Evolutionary conservation across 2,797 vertebrate genomes (phyloP).

Genomic region (Botia almorhae): DNA sequence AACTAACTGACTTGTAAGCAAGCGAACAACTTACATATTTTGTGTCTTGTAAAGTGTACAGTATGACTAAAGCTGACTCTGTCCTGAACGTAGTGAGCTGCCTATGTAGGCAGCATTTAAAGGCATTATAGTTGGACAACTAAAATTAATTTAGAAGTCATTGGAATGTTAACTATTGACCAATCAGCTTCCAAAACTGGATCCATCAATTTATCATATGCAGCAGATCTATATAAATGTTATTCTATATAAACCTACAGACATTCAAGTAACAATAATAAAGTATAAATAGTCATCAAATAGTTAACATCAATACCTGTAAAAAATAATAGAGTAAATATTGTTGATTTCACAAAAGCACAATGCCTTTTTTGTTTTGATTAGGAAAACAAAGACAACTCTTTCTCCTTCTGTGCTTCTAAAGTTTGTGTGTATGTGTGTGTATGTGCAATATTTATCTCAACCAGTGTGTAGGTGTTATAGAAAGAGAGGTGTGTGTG

Average conservation of each 20-base stretch:
- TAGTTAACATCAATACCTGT: neutral
- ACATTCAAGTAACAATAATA: too few relatives aligned
- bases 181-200: too few relatives aligned
- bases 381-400: slow-evolving; percentile 33
- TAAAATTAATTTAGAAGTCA: too few relatives aligned
- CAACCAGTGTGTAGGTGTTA: slow-evolving; percentile 29
- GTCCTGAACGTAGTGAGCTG: neutral
- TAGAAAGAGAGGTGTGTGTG: slow-evolving; percentile 22
- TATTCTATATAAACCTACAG: too few relatives aligned
- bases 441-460: slow-evolving; percentile 10
- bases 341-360: slow-evolving; percentile 27
- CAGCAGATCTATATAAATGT: too few relatives aligned
- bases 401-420: slow-evolving; percentile 43
- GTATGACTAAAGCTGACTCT: neutral
- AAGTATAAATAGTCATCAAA: slow-evolving; percentile 1
- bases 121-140: neutral
- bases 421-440: slow-evolving; percentile 28
- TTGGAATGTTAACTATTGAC: too few relatives aligned
- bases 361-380: slow-evolving; percentile 8
- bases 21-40: neutral
- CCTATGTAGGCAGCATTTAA: neutral
- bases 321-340: slow-evolving; percentile 17
- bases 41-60: too few relatives aligned
- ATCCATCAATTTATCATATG: too few relatives aligned
- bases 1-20: neutral